Percentiles rank a stretch among this genome's conserved stretches.
Evolutionary conservation across 2,113 vertebrate genomes (phyloP).

Genomic region (Pollachius pollachius): DNA sequence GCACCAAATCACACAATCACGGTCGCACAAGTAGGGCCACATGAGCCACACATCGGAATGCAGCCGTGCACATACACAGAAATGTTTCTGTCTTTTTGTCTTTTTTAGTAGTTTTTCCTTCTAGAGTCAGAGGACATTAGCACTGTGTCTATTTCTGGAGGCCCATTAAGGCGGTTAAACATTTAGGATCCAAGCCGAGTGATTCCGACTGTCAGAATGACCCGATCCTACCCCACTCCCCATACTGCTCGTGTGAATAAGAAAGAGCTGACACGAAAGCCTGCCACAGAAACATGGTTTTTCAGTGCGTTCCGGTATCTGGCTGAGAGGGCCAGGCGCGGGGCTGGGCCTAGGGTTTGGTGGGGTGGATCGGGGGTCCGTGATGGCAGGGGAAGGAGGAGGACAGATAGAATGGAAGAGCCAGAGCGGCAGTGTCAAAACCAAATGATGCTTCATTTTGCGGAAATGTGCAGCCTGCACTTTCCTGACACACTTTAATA

Average conservation of each 20-base stretch:
- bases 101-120: conserved; percentile 12
- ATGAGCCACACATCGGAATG: no score
- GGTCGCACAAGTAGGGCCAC: conserved; percentile 31
- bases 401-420: conserved; percentile 22
- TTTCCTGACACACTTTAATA: conserved; percentile 67
- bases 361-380: conserved; percentile 4
- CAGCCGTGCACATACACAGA: conserved; percentile 33
- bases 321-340: conserved; percentile 52
- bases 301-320: conserved; percentile 49
- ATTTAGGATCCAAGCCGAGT: conserved; percentile 66
- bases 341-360: conserved; percentile 18
- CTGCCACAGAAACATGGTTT: conserved; percentile 72
- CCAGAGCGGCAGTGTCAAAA: conserved; percentile 19
- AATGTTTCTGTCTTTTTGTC: conserved; percentile 21
- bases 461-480: conserved; percentile 67
- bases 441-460: conserved; percentile 64
- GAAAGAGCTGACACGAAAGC: conserved; percentile 59
- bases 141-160: conserved; percentile 72
- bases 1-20: conserved; percentile 16
- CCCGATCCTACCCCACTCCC: conserved; percentile 55
- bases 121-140: conserved; percentile 65
- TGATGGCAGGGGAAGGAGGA: neutral
- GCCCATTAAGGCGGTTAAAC: conserved; percentile 73
- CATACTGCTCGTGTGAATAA: conserved; percentile 29
- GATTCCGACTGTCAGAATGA: conserved; percentile 67